Evolutionary conservation across 2,113 vertebrate species (phyloP), one percentile per base, ranked within the genome.

Genomic region (Mola mola): DNA sequence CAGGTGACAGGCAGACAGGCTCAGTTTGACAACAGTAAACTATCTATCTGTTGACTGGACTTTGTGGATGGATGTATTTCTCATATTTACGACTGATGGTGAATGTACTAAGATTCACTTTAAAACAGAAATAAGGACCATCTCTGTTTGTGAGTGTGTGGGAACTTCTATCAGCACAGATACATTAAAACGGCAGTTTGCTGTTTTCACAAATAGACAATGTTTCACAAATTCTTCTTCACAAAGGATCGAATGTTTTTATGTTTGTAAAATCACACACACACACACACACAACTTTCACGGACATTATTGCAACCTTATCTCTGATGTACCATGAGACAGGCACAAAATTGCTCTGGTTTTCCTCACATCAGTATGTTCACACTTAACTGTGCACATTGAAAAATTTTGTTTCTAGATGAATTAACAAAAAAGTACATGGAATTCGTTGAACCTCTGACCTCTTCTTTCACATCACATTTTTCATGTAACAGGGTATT

Each of bases 301-400:
- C 26, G 22, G 16, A 7, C 9, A 16, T 52, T 24, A n/a, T 20
- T 44, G 11, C 3, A 44, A 20, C 26, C 36, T 69, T 82, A 84
- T 86, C 79, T 67, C 43, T 40, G 1, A 16, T 44, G 2, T 16
- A 38, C n/a, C 76, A 79, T 65, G 6, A 47, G 43, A 15, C 24
- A n/a, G n/a, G n/a, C n/a, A n/a, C n/a, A n/a, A n/a, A n/a, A n/a
- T n/a, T n/a, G n/a, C n/a, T n/a, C n/a, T n/a, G n/a, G n/a, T n/a
- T n/a, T n/a, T n/a, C n/a, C n/a, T n/a, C n/a, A n/a, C n/a, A n/a
- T n/a, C n/a, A n/a, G 26, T 8, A 28, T 8, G 8, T 28, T 28
- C 26, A 28, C 26, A 28, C 26, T 28, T 28, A 28, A 25, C 8
- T 34, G 4, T 13, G 29, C 36, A 20, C 28, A 28, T 28, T 28